Conservation (phyloP, 2,113 vertebrate genomes). For the Cacatua alba region DNA sequence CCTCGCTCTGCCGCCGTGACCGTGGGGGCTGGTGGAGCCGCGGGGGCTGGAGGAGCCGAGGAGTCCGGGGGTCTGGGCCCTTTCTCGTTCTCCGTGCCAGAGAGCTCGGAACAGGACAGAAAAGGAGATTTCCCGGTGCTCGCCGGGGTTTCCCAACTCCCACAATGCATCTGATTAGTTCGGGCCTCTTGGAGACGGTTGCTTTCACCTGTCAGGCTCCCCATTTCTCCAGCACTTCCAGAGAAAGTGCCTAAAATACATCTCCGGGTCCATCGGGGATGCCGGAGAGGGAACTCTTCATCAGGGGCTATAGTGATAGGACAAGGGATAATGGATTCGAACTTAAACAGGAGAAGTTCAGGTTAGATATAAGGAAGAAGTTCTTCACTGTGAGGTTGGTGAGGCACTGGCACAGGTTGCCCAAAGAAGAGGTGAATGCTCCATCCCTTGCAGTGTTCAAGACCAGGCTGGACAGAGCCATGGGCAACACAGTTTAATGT, state of each 20-base stretch:
- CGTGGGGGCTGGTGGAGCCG: too few species aligned
- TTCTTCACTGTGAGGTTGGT: not conserved
- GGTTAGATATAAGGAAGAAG: not conserved
- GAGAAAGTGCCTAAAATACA: not conserved
- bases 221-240: not conserved
- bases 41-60: too few species aligned
- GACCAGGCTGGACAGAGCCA: not conserved
- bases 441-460: not conserved
- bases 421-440: not conserved
- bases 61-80: too few species aligned
- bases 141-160: not conserved
- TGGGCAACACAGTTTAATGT: not conserved
- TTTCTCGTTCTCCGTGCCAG: too few species aligned
- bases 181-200: not conserved
- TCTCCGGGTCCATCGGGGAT: not conserved
- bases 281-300: not conserved
- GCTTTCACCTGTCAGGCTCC: not conserved
- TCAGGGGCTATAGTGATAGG: not conserved
- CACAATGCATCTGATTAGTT: not conserved
- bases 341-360: not conserved
- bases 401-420: not conserved
- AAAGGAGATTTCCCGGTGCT: too few species aligned
- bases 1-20: too few species aligned
- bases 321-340: not conserved
- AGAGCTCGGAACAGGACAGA: accelerated